Conservation (phyloP, 2,113 vertebrate genomes). For the Condylura cristata region DNA sequence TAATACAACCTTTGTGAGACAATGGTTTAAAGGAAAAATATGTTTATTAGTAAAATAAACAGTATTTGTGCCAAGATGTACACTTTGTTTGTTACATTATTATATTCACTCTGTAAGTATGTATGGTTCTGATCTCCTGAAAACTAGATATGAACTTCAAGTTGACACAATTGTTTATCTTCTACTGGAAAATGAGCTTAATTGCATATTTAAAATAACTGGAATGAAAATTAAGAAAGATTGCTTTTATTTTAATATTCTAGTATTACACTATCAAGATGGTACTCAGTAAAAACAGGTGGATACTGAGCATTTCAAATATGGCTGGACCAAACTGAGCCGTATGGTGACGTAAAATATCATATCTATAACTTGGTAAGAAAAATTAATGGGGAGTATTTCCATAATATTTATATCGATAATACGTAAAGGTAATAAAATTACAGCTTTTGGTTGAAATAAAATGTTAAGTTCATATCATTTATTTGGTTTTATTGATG, state of each 20-base stretch:
- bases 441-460: background rate
- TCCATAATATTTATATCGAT: background rate
- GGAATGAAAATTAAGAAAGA: background rate
- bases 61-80: background rate
- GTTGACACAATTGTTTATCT: background rate
- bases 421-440: background rate
- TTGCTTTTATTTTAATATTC: background rate
- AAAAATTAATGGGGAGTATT: background rate
- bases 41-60: background rate
- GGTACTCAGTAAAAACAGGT: background rate
- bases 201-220: background rate
- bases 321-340: background rate
- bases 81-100: background rate
- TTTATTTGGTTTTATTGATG: background rate
- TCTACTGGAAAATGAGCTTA: background rate
- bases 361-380: background rate
- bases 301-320: background rate
- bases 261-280: background rate
- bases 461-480: background rate
- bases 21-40: background rate
- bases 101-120: background rate
- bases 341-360: background rate
- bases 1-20: background rate
- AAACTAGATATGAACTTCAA: background rate
- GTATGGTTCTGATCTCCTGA: background rate